A percentile compares a stretch with the other conserved stretches of the same genome.
phyloP scores from a whole-genome alignment of 2,113 vertebrate genomes.

The Paracanthobrama guichenoti region DNA sequence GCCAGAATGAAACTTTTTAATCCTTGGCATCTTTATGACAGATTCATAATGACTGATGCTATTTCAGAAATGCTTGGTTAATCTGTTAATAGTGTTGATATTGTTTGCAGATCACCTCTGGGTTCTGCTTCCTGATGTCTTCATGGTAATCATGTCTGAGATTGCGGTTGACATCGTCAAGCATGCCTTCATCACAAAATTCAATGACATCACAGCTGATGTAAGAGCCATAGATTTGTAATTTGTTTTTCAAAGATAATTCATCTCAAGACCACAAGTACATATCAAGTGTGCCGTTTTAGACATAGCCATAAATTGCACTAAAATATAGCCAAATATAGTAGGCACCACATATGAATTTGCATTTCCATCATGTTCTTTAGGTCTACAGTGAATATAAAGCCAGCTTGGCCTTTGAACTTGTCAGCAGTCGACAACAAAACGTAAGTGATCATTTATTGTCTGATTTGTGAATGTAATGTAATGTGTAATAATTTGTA shows the following conservation, averaged over 20 bases:
- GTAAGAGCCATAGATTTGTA: constrained; percentile 72
- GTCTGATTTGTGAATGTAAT: not conserved
- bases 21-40: not conserved
- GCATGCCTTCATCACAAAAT: constrained; percentile 99
- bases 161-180: constrained; percentile 92
- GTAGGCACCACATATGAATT: not conserved
- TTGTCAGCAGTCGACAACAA: constrained; percentile 97
- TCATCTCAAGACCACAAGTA: not conserved
- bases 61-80: not conserved
- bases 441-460: constrained; percentile 79
- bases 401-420: constrained; percentile 97
- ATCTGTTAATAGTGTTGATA: not conserved
- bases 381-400: constrained; percentile 98
- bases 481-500: not conserved
- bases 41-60: not conserved
- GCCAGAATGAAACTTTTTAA: not conserved
- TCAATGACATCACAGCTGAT: constrained; percentile 96
- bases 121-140: constrained; percentile 91
- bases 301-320: not conserved
- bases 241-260: not conserved
- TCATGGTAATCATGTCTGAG: constrained; percentile 94
- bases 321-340: not conserved
- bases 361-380: not conserved
- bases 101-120: constrained; percentile 87
- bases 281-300: not conserved